Conservation (phyloP, 1,140 invertebrate genomes). For the Spodoptera litura region DNA sequence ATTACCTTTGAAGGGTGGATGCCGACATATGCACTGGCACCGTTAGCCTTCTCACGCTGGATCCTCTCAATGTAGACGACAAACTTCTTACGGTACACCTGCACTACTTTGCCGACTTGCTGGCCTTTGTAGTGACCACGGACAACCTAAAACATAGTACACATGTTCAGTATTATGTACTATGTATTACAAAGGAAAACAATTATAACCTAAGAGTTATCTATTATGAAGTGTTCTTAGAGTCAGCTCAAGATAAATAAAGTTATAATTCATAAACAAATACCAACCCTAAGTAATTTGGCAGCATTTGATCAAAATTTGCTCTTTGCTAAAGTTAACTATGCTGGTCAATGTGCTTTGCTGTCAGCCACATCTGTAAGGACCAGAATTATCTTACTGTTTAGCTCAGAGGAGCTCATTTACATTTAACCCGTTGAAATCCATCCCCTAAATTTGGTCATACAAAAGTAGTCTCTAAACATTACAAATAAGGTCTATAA, state of each 20-base stretch:
- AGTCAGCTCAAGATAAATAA: too few relatives aligned
- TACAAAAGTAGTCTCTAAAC: too few relatives aligned
- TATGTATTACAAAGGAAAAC: neutral
- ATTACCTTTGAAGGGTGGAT: conserved; percentile 99
- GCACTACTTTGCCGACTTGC: conserved; percentile 99
- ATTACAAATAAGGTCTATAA: too few relatives aligned
- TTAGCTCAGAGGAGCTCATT: too few relatives aligned
- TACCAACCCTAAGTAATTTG: conserved; percentile 25
- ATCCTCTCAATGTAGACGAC: conserved; percentile 99
- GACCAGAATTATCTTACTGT: conserved; percentile 30
- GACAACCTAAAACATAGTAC: conserved; percentile 90
- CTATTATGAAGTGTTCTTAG: neutral
- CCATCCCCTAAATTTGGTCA: too few relatives aligned
- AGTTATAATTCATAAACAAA: neutral
- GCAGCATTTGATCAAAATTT: neutral
- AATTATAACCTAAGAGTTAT: neutral
- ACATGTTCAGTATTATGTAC: neutral
- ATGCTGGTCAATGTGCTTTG: neutral
- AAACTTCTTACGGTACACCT: conserved; percentile 99
- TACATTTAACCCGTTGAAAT: too few relatives aligned
- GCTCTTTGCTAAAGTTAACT: conserved; percentile 8
- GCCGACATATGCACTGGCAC: conserved; percentile 98
- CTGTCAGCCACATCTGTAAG: conserved; percentile 20
- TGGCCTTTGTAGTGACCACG: conserved; percentile 99
- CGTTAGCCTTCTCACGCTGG: conserved; percentile 99